These are phyloP conservation scores for mouse (Mus musculus) DNA, from an alignment of 2,113 vertebrate genomes.

Conservation along the genomic window DNA sequence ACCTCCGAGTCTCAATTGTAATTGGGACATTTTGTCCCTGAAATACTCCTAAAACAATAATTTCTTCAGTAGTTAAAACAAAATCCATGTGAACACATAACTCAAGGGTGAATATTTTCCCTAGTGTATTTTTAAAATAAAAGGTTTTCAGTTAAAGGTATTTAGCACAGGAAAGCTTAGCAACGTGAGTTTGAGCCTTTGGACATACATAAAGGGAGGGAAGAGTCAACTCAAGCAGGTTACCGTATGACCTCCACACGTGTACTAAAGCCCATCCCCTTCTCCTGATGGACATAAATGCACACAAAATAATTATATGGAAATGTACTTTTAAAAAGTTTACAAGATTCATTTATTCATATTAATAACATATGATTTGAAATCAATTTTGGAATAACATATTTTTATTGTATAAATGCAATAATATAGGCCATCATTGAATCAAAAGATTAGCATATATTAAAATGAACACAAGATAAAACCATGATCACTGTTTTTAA, in stretches of 20 bases:
- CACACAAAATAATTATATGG: background rate
- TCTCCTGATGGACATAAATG: background rate
- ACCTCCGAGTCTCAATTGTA: conserved; percentile 24
- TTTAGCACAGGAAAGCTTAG: background rate
- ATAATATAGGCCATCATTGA: background rate
- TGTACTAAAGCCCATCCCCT: too few species aligned
- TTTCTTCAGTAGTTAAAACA: conserved; percentile 27
- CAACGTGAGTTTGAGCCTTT: background rate
- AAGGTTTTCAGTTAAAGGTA: background rate
- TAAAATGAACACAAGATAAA: conserved; percentile 5
- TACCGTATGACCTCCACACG: background rate
- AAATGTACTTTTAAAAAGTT: background rate
- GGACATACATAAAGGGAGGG: too few species aligned
- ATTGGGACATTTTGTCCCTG: background rate
- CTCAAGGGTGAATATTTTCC: background rate
- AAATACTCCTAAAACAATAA: background rate
- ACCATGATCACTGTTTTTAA: background rate
- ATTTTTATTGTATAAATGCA: conserved; percentile 18
- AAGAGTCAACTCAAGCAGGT: too few species aligned
- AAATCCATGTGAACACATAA: background rate
- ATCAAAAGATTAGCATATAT: background rate
- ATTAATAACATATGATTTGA: background rate
- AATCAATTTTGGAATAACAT: background rate
- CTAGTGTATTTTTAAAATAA: background rate
- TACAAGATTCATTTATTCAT: background rate